phyloP scores from a whole-genome alignment of 2,888 invertebrate genomes.

The Epistrophe eligans region DNA sequence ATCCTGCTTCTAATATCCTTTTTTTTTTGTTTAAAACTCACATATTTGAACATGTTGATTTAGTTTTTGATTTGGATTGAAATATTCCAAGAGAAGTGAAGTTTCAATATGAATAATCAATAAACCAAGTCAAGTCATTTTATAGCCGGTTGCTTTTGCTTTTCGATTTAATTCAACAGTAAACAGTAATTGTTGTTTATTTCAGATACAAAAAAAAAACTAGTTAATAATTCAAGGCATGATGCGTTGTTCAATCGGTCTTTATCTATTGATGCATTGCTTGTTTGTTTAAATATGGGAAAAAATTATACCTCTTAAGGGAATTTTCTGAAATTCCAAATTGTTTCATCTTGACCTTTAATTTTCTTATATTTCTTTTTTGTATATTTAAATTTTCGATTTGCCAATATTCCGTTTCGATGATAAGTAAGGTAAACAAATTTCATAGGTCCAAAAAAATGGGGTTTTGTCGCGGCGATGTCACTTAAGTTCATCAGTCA shows the following conservation, averaged over 20 bases:
- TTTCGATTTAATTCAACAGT: conserved; percentile 2
- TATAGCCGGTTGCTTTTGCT: neutral
- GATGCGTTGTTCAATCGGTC: neutral
- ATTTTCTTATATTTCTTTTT: neutral
- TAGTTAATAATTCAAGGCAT: conserved; percentile 17
- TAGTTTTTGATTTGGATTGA: conserved; percentile 19
- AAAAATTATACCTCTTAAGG: neutral
- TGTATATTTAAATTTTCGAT: neutral
- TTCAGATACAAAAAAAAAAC: neutral
- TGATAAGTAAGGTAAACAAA: too few species aligned
- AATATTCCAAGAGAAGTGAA: conserved; percentile 44
- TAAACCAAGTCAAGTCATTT: conserved; percentile 9
- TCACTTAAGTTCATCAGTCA: too few species aligned
- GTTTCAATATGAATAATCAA: neutral
- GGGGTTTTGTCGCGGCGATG: too few species aligned
- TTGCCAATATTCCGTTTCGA: neutral
- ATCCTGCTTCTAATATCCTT: neutral
- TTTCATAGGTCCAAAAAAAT: neutral
- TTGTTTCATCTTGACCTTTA: neutral
- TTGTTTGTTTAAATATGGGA: neutral
- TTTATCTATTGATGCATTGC: neutral
- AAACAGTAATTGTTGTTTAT: neutral
- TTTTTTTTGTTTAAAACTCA: neutral
- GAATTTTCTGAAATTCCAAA: neutral
- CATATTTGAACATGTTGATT: neutral